phyloP scores from a whole-genome alignment of 2,797 vertebrate genomes.

The Aotus griseimembra region DNA sequence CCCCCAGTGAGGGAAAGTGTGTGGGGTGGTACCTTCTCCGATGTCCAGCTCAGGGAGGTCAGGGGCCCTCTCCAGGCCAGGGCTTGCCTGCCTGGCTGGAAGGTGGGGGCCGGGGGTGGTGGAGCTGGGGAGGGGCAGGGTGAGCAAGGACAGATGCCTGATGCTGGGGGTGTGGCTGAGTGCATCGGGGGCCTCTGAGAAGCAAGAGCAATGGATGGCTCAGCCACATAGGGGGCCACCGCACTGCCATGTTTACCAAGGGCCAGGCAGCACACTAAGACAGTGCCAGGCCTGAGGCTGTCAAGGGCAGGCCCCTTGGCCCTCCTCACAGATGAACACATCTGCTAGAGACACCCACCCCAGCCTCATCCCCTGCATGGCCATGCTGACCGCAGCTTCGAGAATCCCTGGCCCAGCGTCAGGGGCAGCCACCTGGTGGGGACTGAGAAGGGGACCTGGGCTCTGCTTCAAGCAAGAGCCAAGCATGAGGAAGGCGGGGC shows the following conservation, averaged over 20 bases:
- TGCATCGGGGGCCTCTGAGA: slow-evolving; percentile 87
- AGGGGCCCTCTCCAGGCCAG: slow-evolving; percentile 70
- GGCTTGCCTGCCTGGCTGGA: slow-evolving; percentile 78
- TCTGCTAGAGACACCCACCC: no score
- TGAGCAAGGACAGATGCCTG: slow-evolving; percentile 92
- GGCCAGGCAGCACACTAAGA: not conserved
- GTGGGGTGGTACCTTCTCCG: slow-evolving; percentile 89
- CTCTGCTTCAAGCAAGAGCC: not conserved
- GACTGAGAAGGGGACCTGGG: not conserved
- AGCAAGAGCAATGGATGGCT: slow-evolving; percentile 81
- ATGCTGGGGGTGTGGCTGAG: slow-evolving; percentile 87
- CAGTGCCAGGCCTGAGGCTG: not conserved
- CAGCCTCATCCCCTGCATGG: not conserved
- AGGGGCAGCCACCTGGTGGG: no score
- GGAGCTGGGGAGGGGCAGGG: slow-evolving; percentile 89
- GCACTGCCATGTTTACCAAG: rapidly evolving
- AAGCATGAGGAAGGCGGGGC: not conserved
- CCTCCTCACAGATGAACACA: not conserved
- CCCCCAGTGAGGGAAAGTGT: not conserved
- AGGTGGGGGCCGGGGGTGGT: slow-evolving; percentile 78
- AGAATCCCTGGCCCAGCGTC: not conserved
- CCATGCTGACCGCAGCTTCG: not conserved
- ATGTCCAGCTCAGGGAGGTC: slow-evolving; percentile 89
- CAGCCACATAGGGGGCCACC: not conserved
- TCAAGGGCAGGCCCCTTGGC: no score